Percentiles rank a stretch among this genome's conserved stretches.
These are phyloP conservation scores for Drosophila borealis DNA, from an alignment of 2,888 invertebrate species.

Conservation along the genomic window DNA sequence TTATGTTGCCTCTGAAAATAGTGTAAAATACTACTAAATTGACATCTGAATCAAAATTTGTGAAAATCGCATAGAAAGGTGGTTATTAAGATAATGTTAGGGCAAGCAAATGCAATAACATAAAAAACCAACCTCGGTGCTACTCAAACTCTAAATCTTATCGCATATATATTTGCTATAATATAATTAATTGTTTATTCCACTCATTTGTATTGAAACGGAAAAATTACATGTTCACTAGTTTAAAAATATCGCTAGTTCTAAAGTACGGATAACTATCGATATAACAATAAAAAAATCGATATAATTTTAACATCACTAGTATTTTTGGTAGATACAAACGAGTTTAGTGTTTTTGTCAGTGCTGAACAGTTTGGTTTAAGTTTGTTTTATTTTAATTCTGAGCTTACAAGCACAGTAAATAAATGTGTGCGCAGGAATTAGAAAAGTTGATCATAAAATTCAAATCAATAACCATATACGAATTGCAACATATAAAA, in stretches of 20 bases:
- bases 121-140: no score
- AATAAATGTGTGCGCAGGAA: conserved; percentile 23
- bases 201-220: no score
- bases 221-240: background rate
- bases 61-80: no score
- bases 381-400: conserved; percentile 41
- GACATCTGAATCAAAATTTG: no score
- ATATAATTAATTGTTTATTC: no score
- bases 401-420: conserved; percentile 9
- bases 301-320: conserved; percentile 25
- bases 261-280: conserved; percentile 1
- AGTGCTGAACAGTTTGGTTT: conserved; percentile 44
- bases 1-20: no score
- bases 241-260: conserved; percentile 15
- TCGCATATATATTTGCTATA: no score
- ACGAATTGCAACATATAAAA: conserved; percentile 1
- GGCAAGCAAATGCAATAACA: no score
- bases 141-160: no score
- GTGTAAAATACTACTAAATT: no score
- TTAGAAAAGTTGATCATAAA: background rate
- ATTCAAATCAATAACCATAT: conserved; percentile 1
- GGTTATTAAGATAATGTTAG: no score
- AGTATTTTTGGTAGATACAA: conserved; percentile 43
- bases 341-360: conserved; percentile 41
- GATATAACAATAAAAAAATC: conserved; percentile 12